phyloP scores from a whole-genome alignment of 2,888 invertebrate species.

The Lysandra coridon region DNA sequence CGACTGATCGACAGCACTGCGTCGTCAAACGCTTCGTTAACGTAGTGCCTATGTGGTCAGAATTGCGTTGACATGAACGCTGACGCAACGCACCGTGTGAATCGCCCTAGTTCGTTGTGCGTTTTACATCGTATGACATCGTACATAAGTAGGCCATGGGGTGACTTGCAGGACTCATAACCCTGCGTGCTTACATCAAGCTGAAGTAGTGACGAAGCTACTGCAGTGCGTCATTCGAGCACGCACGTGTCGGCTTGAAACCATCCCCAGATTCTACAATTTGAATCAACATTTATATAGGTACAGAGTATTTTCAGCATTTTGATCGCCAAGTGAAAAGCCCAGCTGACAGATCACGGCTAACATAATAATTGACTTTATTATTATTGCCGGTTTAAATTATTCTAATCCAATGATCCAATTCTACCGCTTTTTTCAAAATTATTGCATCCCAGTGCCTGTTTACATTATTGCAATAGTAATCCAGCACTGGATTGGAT shows the following conservation, averaged over 20 bases:
- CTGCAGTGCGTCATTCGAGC: constrained; percentile 15
- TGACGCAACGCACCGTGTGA: not conserved
- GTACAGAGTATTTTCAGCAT: not conserved
- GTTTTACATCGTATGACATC: not conserved
- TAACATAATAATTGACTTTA: too few species aligned
- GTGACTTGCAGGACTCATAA: not conserved
- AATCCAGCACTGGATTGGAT: too few species aligned
- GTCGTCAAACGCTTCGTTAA: too few species aligned
- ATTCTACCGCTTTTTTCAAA: too few species aligned
- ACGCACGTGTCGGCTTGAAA: not conserved
- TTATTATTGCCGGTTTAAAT: too few species aligned
- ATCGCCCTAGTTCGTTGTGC: not conserved
- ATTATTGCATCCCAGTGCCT: too few species aligned
- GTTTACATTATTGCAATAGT: too few species aligned
- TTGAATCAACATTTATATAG: not conserved
- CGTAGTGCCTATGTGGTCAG: too few species aligned
- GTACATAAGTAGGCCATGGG: constrained; percentile 3
- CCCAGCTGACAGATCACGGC: too few species aligned
- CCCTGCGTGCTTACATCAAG: not conserved
- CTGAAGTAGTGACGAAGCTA: not conserved
- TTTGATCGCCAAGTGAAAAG: too few species aligned
- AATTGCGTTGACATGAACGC: not conserved
- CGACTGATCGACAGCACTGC: too few species aligned
- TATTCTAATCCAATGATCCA: too few species aligned
- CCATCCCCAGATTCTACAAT: not conserved